Evolutionary conservation across 2,888 invertebrate species (phyloP), one percentile per base, ranked within the genome.

Genomic region (Dynastes hyllus): DNA sequence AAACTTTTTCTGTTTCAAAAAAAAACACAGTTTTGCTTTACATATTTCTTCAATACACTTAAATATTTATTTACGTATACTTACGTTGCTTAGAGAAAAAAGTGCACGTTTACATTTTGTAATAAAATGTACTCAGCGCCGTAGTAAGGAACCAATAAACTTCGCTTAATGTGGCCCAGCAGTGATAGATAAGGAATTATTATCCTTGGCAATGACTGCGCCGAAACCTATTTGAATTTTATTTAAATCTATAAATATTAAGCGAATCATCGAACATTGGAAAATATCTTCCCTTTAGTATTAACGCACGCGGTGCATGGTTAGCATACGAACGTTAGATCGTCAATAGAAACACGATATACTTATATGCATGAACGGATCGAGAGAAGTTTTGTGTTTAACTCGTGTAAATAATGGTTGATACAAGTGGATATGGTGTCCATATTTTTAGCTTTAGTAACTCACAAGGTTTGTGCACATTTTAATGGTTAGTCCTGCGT

Each of bases 131-230:
- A 69, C 13, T 69, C 50, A 27, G 32, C n/a, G 40, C 45, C 22
- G 67, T 27, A n/a, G n/a, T 70, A 70, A 70, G 70, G 27, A 51
- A 70, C 53, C 70, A 29, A 70, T 70, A 70, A 53, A 70, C 70
- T 70, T 53, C 53, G 53, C 32, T 53, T 70, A 70, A 70, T 70
- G 53, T 53, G 55, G 53, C 70, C 53, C 53, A 70, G 51, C 53
- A 70, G 70, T 70, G 70, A 70, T 70, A 70, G 77, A 77, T 67
- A 77, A 77, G 78, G 78, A 69, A 70, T 61, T 78, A 70, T 78
- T 78, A 78, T 78, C 78, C 70, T 78, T 78, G 78, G 78, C 78
- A 69, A 70, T 70, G 50, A 50, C 70, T 63, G 78, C 70, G 61
- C 78, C 63, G 70, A 70, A 70, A 70, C 70, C 70, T 70, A 70